These are phyloP conservation scores for Drosophila eohydei DNA, from an alignment of 2,888 invertebrate genomes.

Conservation along the genomic window DNA sequence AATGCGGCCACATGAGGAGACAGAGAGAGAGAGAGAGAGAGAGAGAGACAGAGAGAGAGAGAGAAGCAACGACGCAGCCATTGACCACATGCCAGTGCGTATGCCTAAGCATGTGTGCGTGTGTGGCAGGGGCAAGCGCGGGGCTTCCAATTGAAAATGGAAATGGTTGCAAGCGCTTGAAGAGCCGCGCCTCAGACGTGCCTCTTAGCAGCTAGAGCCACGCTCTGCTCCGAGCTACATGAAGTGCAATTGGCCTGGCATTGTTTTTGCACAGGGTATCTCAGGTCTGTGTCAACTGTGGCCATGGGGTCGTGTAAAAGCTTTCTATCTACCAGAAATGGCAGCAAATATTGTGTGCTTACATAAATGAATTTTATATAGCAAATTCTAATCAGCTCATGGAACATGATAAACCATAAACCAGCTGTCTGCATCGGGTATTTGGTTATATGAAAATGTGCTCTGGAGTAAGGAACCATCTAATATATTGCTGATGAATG, in stretches of 20 bases:
- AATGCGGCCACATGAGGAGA: slow-evolving; percentile 33
- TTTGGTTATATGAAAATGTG: not conserved
- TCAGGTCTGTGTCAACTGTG: not conserved
- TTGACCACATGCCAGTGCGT: slow-evolving; percentile 75
- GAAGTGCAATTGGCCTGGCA: slow-evolving; percentile 57
- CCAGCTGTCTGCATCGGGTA: not conserved
- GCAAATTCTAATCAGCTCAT: not conserved
- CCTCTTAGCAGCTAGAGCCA: slow-evolving; percentile 36
- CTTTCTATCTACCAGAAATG: not conserved
- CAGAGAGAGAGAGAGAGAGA: slow-evolving; percentile 21
- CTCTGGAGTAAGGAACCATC: not conserved
- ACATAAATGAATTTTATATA: not conserved
- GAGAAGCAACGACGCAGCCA: slow-evolving; percentile 14
- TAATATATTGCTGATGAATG: not conserved
- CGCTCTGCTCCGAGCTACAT: slow-evolving; percentile 16
- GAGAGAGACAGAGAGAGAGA: slow-evolving; percentile 18
- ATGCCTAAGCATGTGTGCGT: slow-evolving; percentile 21
- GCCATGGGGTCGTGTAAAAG: too few species aligned
- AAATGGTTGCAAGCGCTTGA: slow-evolving; percentile 57
- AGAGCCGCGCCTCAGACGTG: slow-evolving; percentile 65
- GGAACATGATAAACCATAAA: not conserved
- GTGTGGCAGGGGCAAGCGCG: not conserved
- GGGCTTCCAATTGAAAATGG: slow-evolving; percentile 44
- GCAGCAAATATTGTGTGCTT: too few species aligned
- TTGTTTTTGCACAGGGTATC: not conserved